Conservation (phyloP, 2,113 vertebrate species). For the Globicephala melas region DNA sequence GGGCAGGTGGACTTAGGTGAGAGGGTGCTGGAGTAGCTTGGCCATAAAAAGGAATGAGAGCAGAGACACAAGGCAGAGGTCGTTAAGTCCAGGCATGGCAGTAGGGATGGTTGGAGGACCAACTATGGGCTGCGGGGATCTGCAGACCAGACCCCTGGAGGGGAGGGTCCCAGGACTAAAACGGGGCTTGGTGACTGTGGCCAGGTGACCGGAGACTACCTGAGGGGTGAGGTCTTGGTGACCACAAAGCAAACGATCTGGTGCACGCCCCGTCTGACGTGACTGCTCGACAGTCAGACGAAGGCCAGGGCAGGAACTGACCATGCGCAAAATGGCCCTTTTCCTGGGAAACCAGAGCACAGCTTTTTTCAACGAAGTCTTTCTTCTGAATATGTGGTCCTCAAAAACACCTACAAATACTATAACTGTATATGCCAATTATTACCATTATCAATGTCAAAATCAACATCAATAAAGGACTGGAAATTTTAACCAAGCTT, state of each 20-base stretch:
- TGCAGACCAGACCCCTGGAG: not conserved
- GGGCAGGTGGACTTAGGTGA: not conserved
- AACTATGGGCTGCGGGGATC: not conserved
- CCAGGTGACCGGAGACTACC: not conserved
- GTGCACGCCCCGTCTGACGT: accelerated
- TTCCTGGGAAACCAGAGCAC: not conserved
- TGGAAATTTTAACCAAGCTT: not conserved
- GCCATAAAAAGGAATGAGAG: too few species aligned
- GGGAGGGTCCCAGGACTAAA: not conserved
- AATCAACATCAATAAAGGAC: accelerated
- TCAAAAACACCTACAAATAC: not conserved
- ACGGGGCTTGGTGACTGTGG: accelerated
- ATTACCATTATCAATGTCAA: not conserved
- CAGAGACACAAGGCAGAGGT: not conserved
- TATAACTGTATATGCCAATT: not conserved
- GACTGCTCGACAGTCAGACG: accelerated
- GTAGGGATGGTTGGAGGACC: not conserved
- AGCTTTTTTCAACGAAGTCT: not conserved
- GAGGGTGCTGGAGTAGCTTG: too few species aligned
- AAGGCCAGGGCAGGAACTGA: not conserved
- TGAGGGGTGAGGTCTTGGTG: not conserved
- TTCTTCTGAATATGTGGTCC: not conserved
- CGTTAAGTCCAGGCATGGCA: accelerated
- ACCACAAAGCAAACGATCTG: accelerated
- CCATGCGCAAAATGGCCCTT: accelerated